Percentiles rank a stretch among this genome's conserved stretches.
Evolutionary conservation across 2,797 vertebrate genomes (phyloP).

Genomic region (Chromis chromis): DNA sequence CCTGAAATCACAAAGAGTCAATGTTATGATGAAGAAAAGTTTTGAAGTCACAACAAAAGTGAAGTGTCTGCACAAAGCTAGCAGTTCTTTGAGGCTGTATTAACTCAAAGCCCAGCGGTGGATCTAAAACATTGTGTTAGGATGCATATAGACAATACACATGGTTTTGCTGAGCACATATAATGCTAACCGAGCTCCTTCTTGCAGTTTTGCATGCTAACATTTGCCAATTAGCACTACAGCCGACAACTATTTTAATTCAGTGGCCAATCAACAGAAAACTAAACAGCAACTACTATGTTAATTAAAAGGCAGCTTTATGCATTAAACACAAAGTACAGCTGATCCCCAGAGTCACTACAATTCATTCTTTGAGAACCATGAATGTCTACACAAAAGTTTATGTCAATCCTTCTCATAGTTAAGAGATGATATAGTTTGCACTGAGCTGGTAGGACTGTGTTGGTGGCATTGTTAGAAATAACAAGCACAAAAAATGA

Average conservation of each 20-base stretch:
- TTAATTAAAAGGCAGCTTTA: neutral
- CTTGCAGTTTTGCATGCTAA: neutral
- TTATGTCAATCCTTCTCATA: neutral
- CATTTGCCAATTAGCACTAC: too few species aligned
- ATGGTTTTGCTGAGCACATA: too few species aligned
- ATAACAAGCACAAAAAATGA: neutral
- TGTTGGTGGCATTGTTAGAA: neutral
- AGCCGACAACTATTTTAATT: neutral
- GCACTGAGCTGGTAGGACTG: neutral
- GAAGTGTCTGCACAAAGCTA: too few species aligned
- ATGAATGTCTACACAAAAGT: accelerated
- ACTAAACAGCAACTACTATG: neutral
- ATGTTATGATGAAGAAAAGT: neutral
- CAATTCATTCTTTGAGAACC: neutral
- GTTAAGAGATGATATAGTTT: neutral
- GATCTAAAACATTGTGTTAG: too few species aligned
- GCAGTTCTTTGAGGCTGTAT: too few species aligned
- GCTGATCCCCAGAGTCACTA: neutral
- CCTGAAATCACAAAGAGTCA: conserved; percentile 79
- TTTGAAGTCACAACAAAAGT: neutral
- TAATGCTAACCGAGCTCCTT: neutral
- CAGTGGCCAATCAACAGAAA: neutral
- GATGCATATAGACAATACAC: too few species aligned
- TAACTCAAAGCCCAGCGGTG: too few species aligned
- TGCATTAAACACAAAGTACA: neutral